Conservation (phyloP, 2,888 invertebrate species). For the Pyrochroa serraticornis region DNA sequence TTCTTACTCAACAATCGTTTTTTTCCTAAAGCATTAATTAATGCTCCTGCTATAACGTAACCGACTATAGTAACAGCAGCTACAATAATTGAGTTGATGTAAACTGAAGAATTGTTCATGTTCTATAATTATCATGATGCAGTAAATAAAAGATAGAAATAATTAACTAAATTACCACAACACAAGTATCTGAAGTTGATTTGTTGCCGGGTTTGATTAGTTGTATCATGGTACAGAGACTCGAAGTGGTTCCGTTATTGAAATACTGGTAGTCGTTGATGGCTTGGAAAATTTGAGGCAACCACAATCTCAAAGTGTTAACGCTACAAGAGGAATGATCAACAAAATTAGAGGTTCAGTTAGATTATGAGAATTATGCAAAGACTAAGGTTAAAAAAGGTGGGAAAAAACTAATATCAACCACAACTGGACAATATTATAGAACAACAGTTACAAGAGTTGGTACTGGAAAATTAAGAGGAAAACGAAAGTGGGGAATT, state of each 20-base stretch:
- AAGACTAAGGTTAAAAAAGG: too few relatives aligned
- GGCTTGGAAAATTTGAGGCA: slow-evolving; percentile 83
- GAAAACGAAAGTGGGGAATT: too few relatives aligned
- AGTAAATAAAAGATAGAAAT: slow-evolving; percentile 29
- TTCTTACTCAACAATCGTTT: slow-evolving; percentile 62
- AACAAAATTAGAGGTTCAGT: neutral
- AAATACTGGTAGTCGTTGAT: slow-evolving; percentile 57
- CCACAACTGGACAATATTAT: too few relatives aligned
- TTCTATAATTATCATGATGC: slow-evolving; percentile 40
- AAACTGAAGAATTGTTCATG: slow-evolving; percentile 58
- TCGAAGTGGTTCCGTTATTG: slow-evolving; percentile 49
- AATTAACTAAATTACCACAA: slow-evolving; percentile 22
- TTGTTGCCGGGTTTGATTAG: slow-evolving; percentile 45
- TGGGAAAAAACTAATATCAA: too few relatives aligned
- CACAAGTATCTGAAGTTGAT: slow-evolving; percentile 26
- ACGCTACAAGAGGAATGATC: slow-evolving; percentile 55
- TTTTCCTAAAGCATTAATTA: slow-evolving; percentile 62
- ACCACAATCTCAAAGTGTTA: slow-evolving; percentile 84
- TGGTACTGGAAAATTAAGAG: too few relatives aligned
- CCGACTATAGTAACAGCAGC: slow-evolving; percentile 67
- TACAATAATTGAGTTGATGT: slow-evolving; percentile 73
- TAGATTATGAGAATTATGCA: too few relatives aligned
- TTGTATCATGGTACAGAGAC: slow-evolving; percentile 60
- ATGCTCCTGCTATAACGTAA: slow-evolving; percentile 65
- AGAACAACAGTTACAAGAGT: too few relatives aligned